Percentiles rank a stretch among this genome's conserved stretches.
Conservation (phyloP, 1,140 invertebrate species). For the Hycleus phaleratus region DNA sequence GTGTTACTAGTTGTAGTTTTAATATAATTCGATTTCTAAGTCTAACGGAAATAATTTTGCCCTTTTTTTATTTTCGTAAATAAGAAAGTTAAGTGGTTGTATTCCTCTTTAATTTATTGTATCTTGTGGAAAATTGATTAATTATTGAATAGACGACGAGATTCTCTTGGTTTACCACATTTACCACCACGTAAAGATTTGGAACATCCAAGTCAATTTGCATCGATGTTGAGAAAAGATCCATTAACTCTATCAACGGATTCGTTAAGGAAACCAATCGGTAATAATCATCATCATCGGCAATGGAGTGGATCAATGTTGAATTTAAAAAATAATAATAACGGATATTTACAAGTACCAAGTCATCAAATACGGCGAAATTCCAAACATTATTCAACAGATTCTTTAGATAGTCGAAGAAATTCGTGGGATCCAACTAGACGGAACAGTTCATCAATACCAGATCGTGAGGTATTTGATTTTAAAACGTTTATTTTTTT, state of each 20-base stretch:
- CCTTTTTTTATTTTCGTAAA: too few species aligned
- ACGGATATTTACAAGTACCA: conserved; percentile 25
- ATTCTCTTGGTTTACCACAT: conserved; percentile 49
- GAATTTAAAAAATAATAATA: conserved; percentile 34
- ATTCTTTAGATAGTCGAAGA: conserved; percentile 62
- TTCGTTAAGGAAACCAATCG: conserved; percentile 41
- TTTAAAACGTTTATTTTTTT: too few species aligned
- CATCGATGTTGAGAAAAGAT: conserved; percentile 53
- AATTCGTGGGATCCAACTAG: conserved; percentile 60
- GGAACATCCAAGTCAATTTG: conserved; percentile 60
- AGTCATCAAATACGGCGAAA: conserved; percentile 21
- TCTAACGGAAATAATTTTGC: too few species aligned
- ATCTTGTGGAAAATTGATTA: not conserved
- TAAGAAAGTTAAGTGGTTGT: too few species aligned
- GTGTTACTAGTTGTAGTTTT: too few species aligned
- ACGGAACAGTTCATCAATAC: conserved; percentile 50
- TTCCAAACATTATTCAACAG: conserved; percentile 54
- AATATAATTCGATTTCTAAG: too few species aligned
- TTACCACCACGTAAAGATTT: conserved; percentile 49
- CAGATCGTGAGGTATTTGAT: conserved; percentile 41
- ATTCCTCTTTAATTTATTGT: too few species aligned
- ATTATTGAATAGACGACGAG: conserved; percentile 41
- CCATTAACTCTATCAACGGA: conserved; percentile 49
- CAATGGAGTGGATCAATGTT: conserved; percentile 39
- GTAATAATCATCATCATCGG: conserved; percentile 36